Evolutionary conservation across 2,888 invertebrate genomes (phyloP), one percentile per base, ranked within the genome.

Genomic region (Plebejus melissa): DNA sequence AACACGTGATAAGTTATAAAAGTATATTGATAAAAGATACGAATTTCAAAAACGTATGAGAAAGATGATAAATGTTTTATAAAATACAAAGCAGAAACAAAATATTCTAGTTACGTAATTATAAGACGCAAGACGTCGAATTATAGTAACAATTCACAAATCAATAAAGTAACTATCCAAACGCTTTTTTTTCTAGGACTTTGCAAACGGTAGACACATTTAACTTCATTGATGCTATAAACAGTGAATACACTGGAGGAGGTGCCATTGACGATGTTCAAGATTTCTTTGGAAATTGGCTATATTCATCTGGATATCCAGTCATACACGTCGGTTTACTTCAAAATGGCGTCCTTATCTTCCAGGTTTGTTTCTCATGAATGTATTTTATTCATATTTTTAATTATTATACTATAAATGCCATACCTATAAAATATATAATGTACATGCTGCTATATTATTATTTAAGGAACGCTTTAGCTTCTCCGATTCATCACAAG

Each of bases 201-300:
- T 78, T 89, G 7, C 81, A 87, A 77, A 81, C 86, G 0, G 80
- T 90, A 0, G 85, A 80, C 74, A 80, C 86, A 0, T 65, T 83
- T 0, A 83, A 83, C 77, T 89, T 93, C 71, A 78, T 85, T 11
- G 89, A 90, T 38, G 84, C 88, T 0, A 78, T 93, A 4, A 85
- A 84, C 65, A 86, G 85, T 41, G 80, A 82, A 3, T 88, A 74
- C 2, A 81, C 75, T 4, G 81, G 82, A 0, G 81, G 82, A 41
- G 77, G 74, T 0, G 75, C 81, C 0, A 79, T 90, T 0, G 82
- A 77, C 0, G 79, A 88, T 6, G 72, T 91, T 0, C 80, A 74
- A 0, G 87, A 85, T 0, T 89, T 83, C 74, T 65, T 92, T 4
- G 80, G 84, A 2, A 84, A 86, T 0, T 93, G 90, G 87, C 79